phyloP scores from a whole-genome alignment of 2,888 invertebrate genomes.

The Drosophila cracens region DNA sequence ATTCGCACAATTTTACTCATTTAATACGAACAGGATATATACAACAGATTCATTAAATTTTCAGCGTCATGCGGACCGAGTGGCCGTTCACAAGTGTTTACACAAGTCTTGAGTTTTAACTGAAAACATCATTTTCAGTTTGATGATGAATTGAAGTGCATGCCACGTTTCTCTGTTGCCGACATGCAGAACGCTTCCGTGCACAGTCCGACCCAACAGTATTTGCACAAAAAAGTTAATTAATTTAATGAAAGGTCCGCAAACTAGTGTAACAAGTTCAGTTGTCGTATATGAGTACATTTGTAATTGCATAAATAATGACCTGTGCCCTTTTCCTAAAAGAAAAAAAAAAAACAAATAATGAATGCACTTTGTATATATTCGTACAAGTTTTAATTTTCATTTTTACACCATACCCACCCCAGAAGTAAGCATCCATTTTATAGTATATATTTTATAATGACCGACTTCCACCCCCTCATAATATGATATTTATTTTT shows the following conservation, averaged over 20 bases:
- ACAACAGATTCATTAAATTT: conserved; percentile 63
- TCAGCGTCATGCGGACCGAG: conserved; percentile 50
- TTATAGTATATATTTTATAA: not conserved
- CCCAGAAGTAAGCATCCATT: not conserved
- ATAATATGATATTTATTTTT: not conserved
- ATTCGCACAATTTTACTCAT: conserved; percentile 21
- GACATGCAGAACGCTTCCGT: conserved; percentile 33
- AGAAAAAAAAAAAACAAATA: not conserved
- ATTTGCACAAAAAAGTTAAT: conserved; percentile 72
- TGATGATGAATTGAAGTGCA: conserved; percentile 72
- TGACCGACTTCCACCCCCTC: not conserved
- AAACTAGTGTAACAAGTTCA: conserved; percentile 39
- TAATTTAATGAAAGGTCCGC: conserved; percentile 69
- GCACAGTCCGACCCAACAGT: conserved; percentile 55
- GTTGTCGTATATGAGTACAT: conserved; percentile 28
- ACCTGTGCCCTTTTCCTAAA: not conserved
- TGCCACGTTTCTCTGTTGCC: conserved; percentile 27
- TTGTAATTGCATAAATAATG: conserved; percentile 37
- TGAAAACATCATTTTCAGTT: conserved; percentile 84
- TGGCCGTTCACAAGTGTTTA: conserved; percentile 82
- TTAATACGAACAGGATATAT: conserved; percentile 12
- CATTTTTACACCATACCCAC: not conserved
- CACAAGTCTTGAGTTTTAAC: conserved; percentile 85
- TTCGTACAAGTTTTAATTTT: not conserved
- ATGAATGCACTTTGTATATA: not conserved